Conservation (phyloP, 2,113 vertebrate species). For the Amblyornis subalaris region DNA sequence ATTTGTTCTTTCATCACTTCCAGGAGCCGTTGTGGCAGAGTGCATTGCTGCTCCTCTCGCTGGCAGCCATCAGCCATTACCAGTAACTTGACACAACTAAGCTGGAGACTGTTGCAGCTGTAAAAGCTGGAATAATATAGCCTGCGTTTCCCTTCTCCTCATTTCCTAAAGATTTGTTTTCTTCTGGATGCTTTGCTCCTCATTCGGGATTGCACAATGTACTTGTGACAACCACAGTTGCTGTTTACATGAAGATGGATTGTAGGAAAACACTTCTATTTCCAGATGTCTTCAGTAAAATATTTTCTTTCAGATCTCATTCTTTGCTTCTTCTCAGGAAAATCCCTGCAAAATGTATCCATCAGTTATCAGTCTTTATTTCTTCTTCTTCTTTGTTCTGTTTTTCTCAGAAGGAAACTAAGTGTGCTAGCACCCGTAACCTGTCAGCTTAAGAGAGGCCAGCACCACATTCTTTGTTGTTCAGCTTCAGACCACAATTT, state of each 20-base stretch:
- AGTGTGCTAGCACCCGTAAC: neutral
- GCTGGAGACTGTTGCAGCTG: constrained; percentile 7
- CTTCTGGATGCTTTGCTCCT: neutral
- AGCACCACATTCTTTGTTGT: constrained; percentile 4
- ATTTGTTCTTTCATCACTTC: constrained; percentile 55
- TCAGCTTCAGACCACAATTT: neutral
- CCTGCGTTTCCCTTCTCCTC: neutral
- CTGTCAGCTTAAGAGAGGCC: neutral
- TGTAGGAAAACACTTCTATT: constrained; percentile 16
- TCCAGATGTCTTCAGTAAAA: neutral
- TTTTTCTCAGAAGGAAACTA: constrained; percentile 6
- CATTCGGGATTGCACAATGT: neutral
- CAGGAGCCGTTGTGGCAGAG: constrained; percentile 1
- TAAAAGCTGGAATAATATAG: neutral
- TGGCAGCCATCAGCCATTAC: constrained; percentile 30
- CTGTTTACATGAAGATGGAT: constrained; percentile 2
- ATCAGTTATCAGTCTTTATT: neutral
- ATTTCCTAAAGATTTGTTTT: neutral
- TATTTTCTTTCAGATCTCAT: neutral
- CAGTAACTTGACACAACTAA: constrained; percentile 15
- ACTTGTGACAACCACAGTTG: neutral
- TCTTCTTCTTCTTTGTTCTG: neutral
- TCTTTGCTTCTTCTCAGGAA: neutral
- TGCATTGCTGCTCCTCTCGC: neutral
- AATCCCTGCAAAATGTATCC: neutral